A percentile compares a stretch with the other conserved stretches of the same genome.
Evolutionary conservation across 2,797 vertebrate genomes (phyloP).

Genomic region (Lepidocolaptes lacrymiger): DNA sequence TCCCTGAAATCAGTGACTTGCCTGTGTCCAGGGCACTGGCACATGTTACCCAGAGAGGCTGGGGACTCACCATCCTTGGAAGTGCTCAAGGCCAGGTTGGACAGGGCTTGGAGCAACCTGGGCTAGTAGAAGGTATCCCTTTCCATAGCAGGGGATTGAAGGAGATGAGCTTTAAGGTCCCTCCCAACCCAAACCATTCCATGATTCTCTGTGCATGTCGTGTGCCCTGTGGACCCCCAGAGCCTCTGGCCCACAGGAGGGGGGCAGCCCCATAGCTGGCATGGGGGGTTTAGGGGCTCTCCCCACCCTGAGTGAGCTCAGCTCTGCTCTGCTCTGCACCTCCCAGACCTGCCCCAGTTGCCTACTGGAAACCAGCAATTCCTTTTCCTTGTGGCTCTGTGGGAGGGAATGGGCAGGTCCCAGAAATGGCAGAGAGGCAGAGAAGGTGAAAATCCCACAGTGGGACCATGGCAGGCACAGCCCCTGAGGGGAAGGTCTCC

Average conservation of each 20-base stretch:
- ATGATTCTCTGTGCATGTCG: accelerated
- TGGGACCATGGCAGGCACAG: accelerated
- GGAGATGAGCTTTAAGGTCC: background rate
- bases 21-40: background rate
- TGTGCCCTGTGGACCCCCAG: background rate
- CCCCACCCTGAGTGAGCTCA: background rate
- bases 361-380: background rate
- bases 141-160: background rate
- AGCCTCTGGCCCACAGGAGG: background rate
- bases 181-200: background rate
- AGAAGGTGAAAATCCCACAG: background rate
- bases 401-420: background rate
- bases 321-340: background rate
- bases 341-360: background rate
- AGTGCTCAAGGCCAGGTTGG: background rate
- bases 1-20: background rate
- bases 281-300: accelerated
- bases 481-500: background rate
- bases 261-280: background rate
- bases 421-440: background rate
- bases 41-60: background rate
- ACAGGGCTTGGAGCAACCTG: background rate
- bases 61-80: background rate
- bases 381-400: background rate
- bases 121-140: background rate